phyloP scores from a whole-genome alignment of 2,888 invertebrate species.

The Microplitis deprimator region DNA sequence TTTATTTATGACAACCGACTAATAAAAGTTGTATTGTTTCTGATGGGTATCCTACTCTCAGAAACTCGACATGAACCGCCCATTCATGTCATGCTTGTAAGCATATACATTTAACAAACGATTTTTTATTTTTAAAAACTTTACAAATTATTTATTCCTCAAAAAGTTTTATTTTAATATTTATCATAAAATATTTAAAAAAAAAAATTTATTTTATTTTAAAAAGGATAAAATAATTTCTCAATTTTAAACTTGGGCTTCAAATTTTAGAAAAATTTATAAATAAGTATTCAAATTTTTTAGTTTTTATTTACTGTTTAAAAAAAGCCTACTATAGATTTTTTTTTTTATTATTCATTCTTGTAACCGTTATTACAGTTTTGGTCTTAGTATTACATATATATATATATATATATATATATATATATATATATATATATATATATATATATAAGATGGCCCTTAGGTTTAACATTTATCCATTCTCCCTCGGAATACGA shows the following conservation, averaged over 20 bases:
- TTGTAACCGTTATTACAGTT: slow-evolving; percentile 53
- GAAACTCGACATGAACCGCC: slow-evolving; percentile 52
- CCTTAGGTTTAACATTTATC: slow-evolving; percentile 46
- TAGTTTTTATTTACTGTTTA: slow-evolving; percentile 9
- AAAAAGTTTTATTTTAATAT: background rate
- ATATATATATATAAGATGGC: slow-evolving; percentile 48
- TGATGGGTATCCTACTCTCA: background rate
- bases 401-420: slow-evolving; percentile 46
- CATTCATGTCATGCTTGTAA: slow-evolving; percentile 50
- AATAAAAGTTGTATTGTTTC: slow-evolving; percentile 3
- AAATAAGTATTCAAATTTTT: background rate
- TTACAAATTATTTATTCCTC: background rate
- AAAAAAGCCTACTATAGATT: slow-evolving; percentile 30
- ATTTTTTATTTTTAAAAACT: background rate
- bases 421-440: slow-evolving; percentile 49
- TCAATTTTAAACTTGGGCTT: background rate
- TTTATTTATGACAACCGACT: background rate
- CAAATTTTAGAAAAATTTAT: background rate
- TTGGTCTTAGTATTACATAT: slow-evolving; percentile 52
- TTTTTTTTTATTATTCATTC: slow-evolving; percentile 48
- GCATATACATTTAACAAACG: background rate
- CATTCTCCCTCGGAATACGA: slow-evolving; percentile 29
- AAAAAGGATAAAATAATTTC: background rate
- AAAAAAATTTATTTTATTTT: background rate
- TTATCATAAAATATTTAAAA: background rate